Evolutionary conservation across 2,888 invertebrate genomes (phyloP).

Genomic region (Callosobruchus maculatus): DNA sequence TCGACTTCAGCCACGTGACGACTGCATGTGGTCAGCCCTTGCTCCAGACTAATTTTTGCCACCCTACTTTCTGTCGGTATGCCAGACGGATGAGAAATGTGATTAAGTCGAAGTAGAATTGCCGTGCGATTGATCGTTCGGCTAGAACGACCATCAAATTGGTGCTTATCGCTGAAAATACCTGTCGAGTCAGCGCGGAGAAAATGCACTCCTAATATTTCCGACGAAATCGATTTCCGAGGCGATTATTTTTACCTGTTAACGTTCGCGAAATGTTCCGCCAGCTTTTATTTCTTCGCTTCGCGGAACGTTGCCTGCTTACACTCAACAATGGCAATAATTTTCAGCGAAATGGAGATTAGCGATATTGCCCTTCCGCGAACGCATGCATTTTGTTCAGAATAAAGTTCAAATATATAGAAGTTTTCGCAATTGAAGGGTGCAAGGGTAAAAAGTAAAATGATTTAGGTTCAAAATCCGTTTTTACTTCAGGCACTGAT

Average conservation of each 20-base stretch:
- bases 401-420: neutral
- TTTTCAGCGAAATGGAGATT: neutral
- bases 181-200: neutral
- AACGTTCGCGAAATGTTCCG: neutral
- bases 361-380: neutral
- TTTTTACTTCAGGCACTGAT: too few species aligned
- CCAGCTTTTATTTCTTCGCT: neutral
- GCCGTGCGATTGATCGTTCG: neutral
- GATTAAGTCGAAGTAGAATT: neutral
- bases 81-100: neutral
- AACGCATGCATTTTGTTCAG: neutral
- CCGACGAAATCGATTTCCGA: neutral
- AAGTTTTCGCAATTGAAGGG: neutral
- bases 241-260: neutral
- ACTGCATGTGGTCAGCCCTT: too few species aligned
- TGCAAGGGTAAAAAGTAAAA: too few species aligned
- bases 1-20: too few species aligned
- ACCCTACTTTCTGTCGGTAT: neutral
- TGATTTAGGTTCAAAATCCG: too few species aligned
- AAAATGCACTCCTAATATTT: neutral
- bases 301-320: neutral
- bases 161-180: neutral
- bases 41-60: neutral
- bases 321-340: neutral
- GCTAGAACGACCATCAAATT: neutral